phyloP scores from a whole-genome alignment of 2,888 invertebrate species.

The Antheraea assamensis region DNA sequence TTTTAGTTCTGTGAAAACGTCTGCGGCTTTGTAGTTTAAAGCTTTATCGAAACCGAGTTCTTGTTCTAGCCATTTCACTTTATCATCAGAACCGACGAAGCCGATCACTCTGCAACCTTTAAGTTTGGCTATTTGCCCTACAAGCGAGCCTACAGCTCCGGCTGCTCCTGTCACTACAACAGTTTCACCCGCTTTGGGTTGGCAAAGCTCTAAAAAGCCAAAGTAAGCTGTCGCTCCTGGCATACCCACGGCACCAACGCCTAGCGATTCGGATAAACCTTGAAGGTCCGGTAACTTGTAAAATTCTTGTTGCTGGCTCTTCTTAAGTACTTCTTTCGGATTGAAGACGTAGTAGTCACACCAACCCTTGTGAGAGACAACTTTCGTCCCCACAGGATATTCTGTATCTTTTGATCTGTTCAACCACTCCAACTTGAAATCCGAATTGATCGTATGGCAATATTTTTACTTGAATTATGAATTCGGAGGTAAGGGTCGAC shows the following conservation, averaged over 20 bases:
- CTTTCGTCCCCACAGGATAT: slow-evolving; percentile 82
- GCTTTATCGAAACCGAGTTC: slow-evolving; percentile 85
- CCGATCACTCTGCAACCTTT: slow-evolving; percentile 85
- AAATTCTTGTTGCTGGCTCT: slow-evolving; percentile 25
- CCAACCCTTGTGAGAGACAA: slow-evolving; percentile 77
- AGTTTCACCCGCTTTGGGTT: slow-evolving; percentile 86
- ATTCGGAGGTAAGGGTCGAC: slow-evolving; percentile 51
- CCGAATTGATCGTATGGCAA: slow-evolving; percentile 54
- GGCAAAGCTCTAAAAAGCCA: slow-evolving; percentile 85
- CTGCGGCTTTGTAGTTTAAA: slow-evolving; percentile 85
- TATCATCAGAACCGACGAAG: slow-evolving; percentile 86
- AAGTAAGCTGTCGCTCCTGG: slow-evolving; percentile 88
- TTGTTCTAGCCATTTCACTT: slow-evolving; percentile 85
- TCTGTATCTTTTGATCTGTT: slow-evolving; percentile 83
- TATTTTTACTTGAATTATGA: slow-evolving; percentile 32
- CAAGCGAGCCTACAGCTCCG: slow-evolving; percentile 88
- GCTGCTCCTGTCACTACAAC: slow-evolving; percentile 88
- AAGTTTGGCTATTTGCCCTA: slow-evolving; percentile 89
- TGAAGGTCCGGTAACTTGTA: slow-evolving; percentile 79
- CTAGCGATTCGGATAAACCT: slow-evolving; percentile 75
- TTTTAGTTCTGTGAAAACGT: slow-evolving; percentile 74
- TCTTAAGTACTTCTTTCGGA: slow-evolving; percentile 17
- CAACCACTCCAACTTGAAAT: slow-evolving; percentile 63
- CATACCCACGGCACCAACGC: slow-evolving; percentile 84
- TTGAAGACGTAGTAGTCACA: slow-evolving; percentile 34